Conservation (phyloP, 2,797 vertebrate species). For the Hozukius guyotensis region DNA sequence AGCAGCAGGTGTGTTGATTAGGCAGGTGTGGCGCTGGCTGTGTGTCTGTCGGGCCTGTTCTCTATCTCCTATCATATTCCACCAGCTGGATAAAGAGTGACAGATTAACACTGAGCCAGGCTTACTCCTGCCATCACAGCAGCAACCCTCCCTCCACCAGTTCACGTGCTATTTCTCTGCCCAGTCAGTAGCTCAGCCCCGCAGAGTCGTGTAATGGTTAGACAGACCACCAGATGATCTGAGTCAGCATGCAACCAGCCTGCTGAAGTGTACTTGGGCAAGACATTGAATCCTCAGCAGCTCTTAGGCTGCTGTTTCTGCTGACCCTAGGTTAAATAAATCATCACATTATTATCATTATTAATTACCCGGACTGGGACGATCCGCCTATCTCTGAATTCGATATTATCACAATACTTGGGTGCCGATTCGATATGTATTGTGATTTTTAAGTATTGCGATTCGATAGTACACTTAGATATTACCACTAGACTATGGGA, state of each 20-base stretch:
- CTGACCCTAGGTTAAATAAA: neutral
- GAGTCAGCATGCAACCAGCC: constrained; percentile 56
- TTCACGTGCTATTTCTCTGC: constrained; percentile 42
- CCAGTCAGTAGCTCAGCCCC: constrained; percentile 61
- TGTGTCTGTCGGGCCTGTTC: constrained; percentile 45
- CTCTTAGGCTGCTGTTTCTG: constrained; percentile 20
- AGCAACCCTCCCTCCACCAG: constrained; percentile 42
- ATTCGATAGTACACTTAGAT: too few relatives aligned
- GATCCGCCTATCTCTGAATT: too few relatives aligned
- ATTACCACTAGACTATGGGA: too few relatives aligned
- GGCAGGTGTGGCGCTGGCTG: constrained; percentile 61
- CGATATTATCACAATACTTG: too few relatives aligned
- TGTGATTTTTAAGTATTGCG: too few relatives aligned
- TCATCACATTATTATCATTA: neutral
- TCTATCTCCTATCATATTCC: constrained; percentile 61
- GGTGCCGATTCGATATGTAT: too few relatives aligned
- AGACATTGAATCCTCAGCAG: constrained; percentile 28
- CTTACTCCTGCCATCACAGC: constrained; percentile 52
- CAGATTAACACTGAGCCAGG: constrained; percentile 71
- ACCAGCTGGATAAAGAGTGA: constrained; percentile 68
- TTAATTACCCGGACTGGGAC: neutral
- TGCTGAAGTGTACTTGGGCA: constrained; percentile 20
- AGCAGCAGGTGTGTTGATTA: constrained; percentile 77
- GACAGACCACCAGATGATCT: constrained; percentile 59
- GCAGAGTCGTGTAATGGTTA: constrained; percentile 66